These are phyloP conservation scores for Gyrodactylus salaris DNA, from an alignment of 1,140 invertebrate genomes.

Conservation along the genomic window DNA sequence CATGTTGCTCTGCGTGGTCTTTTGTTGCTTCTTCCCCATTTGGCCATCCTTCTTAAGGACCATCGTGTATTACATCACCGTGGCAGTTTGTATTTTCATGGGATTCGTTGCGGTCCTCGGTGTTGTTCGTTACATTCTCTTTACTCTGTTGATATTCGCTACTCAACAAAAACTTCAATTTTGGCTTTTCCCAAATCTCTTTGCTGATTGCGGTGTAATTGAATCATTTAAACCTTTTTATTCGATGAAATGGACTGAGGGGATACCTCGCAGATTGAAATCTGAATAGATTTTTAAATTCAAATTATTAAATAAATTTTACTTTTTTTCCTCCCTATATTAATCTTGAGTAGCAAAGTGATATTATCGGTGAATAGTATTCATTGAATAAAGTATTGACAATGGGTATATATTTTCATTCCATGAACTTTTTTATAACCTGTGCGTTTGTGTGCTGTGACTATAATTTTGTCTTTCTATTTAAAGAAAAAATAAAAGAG, in stretches of 20 bases:
- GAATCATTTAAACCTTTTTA: conserved; percentile 6
- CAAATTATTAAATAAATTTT: too few relatives aligned
- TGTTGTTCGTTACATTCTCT: neutral
- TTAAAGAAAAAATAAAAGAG: too few relatives aligned
- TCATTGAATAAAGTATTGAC: too few relatives aligned
- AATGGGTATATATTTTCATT: too few relatives aligned
- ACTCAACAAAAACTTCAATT: neutral
- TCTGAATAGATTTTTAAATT: too few relatives aligned
- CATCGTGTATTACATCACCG: neutral
- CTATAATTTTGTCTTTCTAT: too few relatives aligned
- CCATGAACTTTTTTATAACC: too few relatives aligned
- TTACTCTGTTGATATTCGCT: neutral
- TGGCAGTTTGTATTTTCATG: neutral
- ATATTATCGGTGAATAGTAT: too few relatives aligned
- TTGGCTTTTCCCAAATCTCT: conserved; percentile 1
- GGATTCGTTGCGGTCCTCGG: neutral
- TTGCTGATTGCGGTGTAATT: conserved; percentile 1
- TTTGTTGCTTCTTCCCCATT: conserved; percentile 2
- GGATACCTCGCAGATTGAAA: neutral
- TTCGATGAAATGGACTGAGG: neutral
- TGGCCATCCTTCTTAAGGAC: neutral
- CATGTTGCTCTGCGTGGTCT: neutral
- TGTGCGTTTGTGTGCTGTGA: too few relatives aligned
- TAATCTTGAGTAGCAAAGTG: too few relatives aligned
- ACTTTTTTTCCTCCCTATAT: too few relatives aligned